These are phyloP conservation scores for Dromaius novaehollandiae DNA, from an alignment of 2,113 vertebrate genomes.

Conservation along the genomic window DNA sequence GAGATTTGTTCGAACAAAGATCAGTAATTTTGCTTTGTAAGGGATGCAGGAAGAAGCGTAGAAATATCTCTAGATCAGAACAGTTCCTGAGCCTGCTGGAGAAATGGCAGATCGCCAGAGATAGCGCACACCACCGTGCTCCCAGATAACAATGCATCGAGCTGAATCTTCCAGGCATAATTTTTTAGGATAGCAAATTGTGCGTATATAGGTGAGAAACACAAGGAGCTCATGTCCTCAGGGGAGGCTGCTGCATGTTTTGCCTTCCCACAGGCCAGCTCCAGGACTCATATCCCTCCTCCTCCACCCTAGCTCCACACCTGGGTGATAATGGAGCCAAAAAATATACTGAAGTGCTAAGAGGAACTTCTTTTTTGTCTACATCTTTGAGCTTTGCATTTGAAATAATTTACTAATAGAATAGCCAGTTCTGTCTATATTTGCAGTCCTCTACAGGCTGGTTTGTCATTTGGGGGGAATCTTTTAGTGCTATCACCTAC, in stretches of 20 bases:
- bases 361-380: neutral
- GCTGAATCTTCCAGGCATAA: neutral
- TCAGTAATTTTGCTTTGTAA: slow-evolving; percentile 10
- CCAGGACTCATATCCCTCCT: neutral
- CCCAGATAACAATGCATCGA: slow-evolving; percentile 9
- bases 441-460: neutral
- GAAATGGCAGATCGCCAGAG: slow-evolving; percentile 61
- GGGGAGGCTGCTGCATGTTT: neutral
- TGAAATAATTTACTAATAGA: neutral
- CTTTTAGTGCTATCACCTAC: neutral
- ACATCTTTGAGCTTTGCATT: neutral
- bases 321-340: neutral
- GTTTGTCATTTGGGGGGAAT: neutral
- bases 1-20: slow-evolving; percentile 43
- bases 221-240: neutral
- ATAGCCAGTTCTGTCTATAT: neutral
- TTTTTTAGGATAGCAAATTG: neutral
- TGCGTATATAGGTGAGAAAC: neutral
- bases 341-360: neutral
- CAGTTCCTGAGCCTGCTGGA: slow-evolving; percentile 59
- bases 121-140: slow-evolving; percentile 9
- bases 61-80: slow-evolving; percentile 53
- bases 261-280: neutral
- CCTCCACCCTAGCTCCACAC: neutral
- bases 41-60: slow-evolving; percentile 39